A percentile compares a stretch with the other conserved stretches of the same genome.
Conservation (phyloP, 2,113 vertebrate genomes). For the Nasalis larvatus region DNA sequence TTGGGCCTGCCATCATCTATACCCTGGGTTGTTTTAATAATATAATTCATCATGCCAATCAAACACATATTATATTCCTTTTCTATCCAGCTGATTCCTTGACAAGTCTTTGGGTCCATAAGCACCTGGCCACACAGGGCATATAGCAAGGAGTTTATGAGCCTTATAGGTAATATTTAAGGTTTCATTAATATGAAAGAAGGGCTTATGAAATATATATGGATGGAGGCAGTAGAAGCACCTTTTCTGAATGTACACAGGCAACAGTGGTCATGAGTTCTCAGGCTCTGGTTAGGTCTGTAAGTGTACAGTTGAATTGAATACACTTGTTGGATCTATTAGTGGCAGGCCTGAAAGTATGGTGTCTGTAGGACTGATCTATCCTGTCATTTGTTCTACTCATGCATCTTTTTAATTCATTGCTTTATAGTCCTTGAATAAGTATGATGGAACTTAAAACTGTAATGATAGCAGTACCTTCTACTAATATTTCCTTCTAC, state of each 20-base stretch:
- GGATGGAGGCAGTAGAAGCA: neutral
- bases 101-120: slow-evolving; percentile 29
- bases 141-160: neutral
- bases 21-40: slow-evolving; percentile 69
- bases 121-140: neutral
- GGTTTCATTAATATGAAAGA: neutral
- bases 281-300: neutral
- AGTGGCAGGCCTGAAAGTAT: neutral
- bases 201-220: neutral
- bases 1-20: slow-evolving; percentile 70
- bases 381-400: neutral
- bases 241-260: neutral
- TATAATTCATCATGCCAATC: slow-evolving; percentile 67
- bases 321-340: neutral
- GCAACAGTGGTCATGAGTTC: neutral
- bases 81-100: slow-evolving; percentile 12
- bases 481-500: neutral
- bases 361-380: neutral
- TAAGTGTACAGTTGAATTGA: neutral
- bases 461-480: neutral
- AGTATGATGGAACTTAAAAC: neutral
- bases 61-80: slow-evolving; percentile 41
- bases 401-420: neutral
- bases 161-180: neutral
- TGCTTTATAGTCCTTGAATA: neutral